Conservation (phyloP, 2,888 invertebrate species). For the Lycocerus yunnanus region DNA sequence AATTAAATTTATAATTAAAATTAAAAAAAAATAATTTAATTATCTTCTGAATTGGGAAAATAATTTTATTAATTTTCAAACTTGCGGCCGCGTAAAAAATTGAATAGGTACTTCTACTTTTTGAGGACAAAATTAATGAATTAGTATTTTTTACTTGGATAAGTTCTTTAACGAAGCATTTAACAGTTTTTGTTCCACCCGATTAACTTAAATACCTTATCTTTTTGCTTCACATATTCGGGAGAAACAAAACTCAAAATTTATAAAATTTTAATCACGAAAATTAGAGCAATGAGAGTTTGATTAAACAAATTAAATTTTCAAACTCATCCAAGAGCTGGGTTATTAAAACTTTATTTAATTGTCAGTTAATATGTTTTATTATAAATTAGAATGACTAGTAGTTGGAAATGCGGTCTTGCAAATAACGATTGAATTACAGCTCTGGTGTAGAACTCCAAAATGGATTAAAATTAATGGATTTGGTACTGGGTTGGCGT, state of each 20-base stretch:
- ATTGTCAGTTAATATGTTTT: neutral
- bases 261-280: neutral
- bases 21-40: too few species aligned
- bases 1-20: too few species aligned
- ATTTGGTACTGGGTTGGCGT: neutral
- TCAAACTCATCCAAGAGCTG: neutral
- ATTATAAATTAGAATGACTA: neutral
- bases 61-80: too few species aligned
- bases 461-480: constrained; percentile 5
- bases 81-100: too few species aligned
- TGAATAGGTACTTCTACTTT: neutral
- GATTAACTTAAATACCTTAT: constrained; percentile 4
- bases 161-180: constrained; percentile 1
- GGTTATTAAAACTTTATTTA: neutral
- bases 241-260: neutral
- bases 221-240: neutral
- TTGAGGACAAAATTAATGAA: neutral
- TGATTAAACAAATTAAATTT: neutral
- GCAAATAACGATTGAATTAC: constrained; percentile 4
- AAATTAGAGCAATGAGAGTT: neutral
- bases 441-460: neutral
- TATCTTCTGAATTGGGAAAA: too few species aligned
- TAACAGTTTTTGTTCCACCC: neutral
- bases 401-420: neutral
- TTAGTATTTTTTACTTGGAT: neutral